Conservation (phyloP, 2,797 vertebrate species). For the Anguilla pacifica region DNA sequence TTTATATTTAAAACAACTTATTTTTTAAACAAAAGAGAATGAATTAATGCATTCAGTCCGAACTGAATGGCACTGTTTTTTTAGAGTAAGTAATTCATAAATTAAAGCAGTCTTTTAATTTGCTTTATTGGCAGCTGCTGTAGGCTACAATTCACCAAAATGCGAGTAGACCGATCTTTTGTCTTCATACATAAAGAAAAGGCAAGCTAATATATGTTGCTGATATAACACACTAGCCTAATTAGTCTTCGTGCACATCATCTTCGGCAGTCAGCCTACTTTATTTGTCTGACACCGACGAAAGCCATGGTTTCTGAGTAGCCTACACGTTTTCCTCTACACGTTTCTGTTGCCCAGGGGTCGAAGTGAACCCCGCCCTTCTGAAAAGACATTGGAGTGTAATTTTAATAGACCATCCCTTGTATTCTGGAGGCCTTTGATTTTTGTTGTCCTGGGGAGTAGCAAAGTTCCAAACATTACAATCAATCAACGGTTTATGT, state of each 20-base stretch:
- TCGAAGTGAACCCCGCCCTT: constrained; percentile 7
- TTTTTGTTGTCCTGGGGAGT: not conserved
- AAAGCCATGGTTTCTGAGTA: not conserved
- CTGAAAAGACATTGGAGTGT: not conserved
- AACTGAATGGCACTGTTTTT: constrained; percentile 5
- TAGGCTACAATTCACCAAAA: not conserved
- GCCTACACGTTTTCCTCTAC: not conserved
- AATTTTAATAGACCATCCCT: constrained; percentile 5
- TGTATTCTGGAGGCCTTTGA: not conserved
- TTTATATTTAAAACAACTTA: not conserved
- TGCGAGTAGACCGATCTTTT: not conserved
- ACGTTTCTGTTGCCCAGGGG: not conserved
- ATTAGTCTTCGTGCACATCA: not conserved
- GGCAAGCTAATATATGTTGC: not conserved
- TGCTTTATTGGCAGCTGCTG: not conserved
- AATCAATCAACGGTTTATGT: not conserved
- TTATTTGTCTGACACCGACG: not conserved
- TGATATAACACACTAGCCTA: not conserved
- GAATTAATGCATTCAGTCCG: not conserved
- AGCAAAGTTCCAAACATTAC: not conserved
- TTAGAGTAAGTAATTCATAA: not conserved
- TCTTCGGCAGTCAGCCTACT: not conserved
- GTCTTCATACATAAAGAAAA: not conserved
- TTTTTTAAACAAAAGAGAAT: not conserved
- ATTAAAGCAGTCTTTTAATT: not conserved